Percentiles rank a stretch among this genome's conserved stretches.
phyloP scores from a whole-genome alignment of 2,797 vertebrate genomes.

The Chiroxiphia lanceolata region DNA sequence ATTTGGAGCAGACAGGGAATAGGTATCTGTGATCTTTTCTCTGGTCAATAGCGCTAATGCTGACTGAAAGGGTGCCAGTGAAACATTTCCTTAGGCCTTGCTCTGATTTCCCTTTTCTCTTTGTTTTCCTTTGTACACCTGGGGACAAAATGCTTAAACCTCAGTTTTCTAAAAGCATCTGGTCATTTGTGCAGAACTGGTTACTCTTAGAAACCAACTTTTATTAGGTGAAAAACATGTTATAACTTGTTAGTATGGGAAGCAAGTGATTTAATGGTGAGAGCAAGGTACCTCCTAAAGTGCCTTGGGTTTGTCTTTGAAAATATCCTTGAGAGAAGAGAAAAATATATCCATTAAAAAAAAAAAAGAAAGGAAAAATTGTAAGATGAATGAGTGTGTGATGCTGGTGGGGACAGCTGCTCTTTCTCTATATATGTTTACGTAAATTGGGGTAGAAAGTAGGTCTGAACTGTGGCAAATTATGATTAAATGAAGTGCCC shows the following conservation, averaged over 20 bases:
- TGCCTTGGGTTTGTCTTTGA: neutral
- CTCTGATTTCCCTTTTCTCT: neutral
- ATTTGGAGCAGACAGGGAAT: neutral
- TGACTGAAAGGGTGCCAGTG: neutral
- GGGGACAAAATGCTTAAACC: neutral
- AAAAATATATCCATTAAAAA: neutral
- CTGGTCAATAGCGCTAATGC: neutral
- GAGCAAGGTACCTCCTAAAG: neutral
- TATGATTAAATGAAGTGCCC: slow-evolving; percentile 25
- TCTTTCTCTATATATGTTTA: neutral
- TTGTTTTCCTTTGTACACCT: neutral
- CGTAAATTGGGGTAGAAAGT: neutral
- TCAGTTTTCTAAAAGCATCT: neutral
- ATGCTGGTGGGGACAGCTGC: neutral
- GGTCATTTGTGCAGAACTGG: neutral
- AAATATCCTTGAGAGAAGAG: neutral
- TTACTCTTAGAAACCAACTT: neutral
- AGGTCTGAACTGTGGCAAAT: slow-evolving; percentile 30
- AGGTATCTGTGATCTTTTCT: neutral
- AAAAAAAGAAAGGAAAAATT: rapidly evolving
- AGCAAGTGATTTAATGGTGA: neutral
- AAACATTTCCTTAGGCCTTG: neutral
- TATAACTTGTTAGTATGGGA: neutral
- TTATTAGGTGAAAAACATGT: neutral
- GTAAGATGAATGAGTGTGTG: neutral